Conservation (phyloP, 2,797 vertebrate species). For the Rhinella marina region DNA sequence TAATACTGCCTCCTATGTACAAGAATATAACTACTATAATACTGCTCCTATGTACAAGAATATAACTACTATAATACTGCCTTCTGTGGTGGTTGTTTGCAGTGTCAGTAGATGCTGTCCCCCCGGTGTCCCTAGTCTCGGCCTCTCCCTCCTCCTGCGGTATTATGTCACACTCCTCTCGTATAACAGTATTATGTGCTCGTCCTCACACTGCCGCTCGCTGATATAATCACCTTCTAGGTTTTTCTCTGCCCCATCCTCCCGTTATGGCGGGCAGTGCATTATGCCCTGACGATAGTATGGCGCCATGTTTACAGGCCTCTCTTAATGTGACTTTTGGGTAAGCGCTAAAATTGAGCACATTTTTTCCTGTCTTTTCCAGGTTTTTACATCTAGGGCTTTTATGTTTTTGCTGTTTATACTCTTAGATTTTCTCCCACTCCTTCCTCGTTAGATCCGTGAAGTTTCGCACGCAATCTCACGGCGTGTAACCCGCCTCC, state of each 20-base stretch:
- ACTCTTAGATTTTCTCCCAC: background rate
- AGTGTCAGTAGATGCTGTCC: background rate
- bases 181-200: slow-evolving; percentile 28
- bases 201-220: background rate
- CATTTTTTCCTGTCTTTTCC: background rate
- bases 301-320: too few species aligned
- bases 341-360: too few species aligned
- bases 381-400: background rate
- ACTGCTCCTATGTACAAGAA: too few species aligned
- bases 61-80: too few species aligned
- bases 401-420: too few species aligned
- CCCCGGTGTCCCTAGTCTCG: background rate
- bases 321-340: too few species aligned
- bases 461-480: background rate
- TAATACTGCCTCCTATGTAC: too few species aligned
- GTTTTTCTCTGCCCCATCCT: too few species aligned
- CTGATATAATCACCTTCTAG: background rate
- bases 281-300: too few species aligned
- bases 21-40: too few species aligned
- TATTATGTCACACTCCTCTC: slow-evolving; percentile 34
- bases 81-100: background rate
- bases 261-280: too few species aligned
- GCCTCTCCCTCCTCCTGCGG: too few species aligned
- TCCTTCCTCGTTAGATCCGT: background rate
- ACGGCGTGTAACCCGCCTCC: background rate